A percentile compares a stretch with the other conserved stretches of the same genome.
These are phyloP conservation scores for Spermophilus dauricus DNA, from an alignment of 2,113 vertebrate species.

Conservation along the genomic window DNA sequence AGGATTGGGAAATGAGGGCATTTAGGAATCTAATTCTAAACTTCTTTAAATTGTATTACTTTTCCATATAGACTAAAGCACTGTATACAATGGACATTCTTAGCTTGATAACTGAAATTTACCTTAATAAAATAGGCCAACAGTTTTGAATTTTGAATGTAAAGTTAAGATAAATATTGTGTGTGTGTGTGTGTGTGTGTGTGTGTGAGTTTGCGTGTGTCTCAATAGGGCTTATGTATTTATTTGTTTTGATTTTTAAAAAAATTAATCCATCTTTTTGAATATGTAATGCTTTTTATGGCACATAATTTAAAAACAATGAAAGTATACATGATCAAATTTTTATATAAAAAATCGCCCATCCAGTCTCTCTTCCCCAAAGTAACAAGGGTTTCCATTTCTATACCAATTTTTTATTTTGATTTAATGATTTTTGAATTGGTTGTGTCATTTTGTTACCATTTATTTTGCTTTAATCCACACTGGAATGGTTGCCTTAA, in stretches of 20 bases:
- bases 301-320: not conserved
- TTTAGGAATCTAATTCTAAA: constrained; percentile 15
- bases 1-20: not conserved
- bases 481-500: constrained; percentile 17
- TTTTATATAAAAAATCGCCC: not conserved
- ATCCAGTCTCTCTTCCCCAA: not conserved
- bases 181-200: not conserved
- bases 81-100: not conserved
- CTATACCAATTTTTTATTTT: constrained; percentile 3
- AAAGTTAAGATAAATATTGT: constrained; percentile 6
- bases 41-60: not conserved
- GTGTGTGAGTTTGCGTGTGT: too few species aligned
- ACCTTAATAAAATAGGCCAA: not conserved
- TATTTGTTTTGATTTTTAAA: not conserved
- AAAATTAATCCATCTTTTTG: not conserved
- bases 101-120: constrained; percentile 50
- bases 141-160: constrained; percentile 22
- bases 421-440: constrained; percentile 55
- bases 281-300: not conserved
- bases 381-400: not conserved
- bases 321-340: not conserved
- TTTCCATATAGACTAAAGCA: not conserved
- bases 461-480: constrained; percentile 58
- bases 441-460: not conserved
- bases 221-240: not conserved